Conservation (phyloP, 2,888 invertebrate genomes). For the Pristionchus arcanus region DNA sequence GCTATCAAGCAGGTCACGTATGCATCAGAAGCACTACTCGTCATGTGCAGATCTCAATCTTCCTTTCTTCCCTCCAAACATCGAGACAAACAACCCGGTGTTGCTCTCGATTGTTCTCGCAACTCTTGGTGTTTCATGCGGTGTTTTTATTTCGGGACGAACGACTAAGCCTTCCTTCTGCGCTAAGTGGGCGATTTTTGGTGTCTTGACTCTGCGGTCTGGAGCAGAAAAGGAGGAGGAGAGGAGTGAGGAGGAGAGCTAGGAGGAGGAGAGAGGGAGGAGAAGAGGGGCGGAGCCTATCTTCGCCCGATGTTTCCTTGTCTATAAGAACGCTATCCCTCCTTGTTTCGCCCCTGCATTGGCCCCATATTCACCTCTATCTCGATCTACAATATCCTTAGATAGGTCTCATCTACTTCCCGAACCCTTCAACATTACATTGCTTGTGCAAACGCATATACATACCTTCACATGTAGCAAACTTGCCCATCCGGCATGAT, state of each 20-base stretch:
- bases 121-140: neutral
- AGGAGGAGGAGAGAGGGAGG: neutral
- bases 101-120: neutral
- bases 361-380: too few species aligned
- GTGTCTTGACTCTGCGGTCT: conserved; percentile 7
- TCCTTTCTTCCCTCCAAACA: neutral
- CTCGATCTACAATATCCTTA: too few species aligned
- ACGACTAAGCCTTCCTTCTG: neutral
- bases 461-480: neutral
- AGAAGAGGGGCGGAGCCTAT: conserved; percentile 8
- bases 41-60: neutral
- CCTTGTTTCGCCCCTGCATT: neutral
- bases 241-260: neutral
- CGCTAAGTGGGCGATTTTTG: conserved; percentile 42
- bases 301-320: neutral
- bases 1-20: too few species aligned
- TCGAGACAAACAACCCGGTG: neutral
- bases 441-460: neutral
- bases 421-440: too few species aligned
- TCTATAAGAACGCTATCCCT: conserved; percentile 13
- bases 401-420: neutral
- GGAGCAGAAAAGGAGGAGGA: conserved; percentile 22
- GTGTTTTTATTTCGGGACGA: conserved; percentile 30
- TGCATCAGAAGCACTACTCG: neutral
- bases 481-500: neutral